Conservation (phyloP, 1,140 invertebrate species). For the Chymomyza costata region DNA sequence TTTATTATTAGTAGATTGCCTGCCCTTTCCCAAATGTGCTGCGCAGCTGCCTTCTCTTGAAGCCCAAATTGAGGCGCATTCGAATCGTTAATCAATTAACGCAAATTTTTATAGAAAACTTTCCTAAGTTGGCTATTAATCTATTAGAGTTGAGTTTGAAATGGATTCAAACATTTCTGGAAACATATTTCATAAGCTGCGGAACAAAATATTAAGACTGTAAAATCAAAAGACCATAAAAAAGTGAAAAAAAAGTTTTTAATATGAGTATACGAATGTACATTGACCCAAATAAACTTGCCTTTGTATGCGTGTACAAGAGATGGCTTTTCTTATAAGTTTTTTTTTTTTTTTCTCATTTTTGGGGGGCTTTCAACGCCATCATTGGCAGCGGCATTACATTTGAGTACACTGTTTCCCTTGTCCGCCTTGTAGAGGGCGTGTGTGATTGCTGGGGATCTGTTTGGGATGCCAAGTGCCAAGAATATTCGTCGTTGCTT, state of each 20-base stretch:
- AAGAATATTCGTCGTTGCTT: conserved; percentile 70
- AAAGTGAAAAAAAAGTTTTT: conserved; percentile 43
- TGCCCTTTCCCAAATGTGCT: no score
- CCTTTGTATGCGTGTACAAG: conserved; percentile 13
- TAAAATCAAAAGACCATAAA: conserved; percentile 56
- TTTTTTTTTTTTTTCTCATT: no score
- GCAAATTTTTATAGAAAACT: conserved; percentile 6
- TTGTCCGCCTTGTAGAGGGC: conserved; percentile 22
- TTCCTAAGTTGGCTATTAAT: conserved; percentile 32
- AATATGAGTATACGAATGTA: conserved; percentile 17
- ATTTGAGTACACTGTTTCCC: conserved; percentile 14
- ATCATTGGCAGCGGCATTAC: no score
- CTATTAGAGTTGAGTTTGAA: no score
- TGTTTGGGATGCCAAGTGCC: conserved; percentile 46
- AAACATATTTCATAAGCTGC: not conserved
- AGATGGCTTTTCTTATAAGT: conserved; percentile 6
- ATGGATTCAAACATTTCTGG: conserved; percentile 19
- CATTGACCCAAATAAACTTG: conserved; percentile 29
- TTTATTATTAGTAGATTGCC: no score
- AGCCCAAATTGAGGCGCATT: not conserved
- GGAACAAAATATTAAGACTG: conserved; percentile 34
- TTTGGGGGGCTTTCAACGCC: conserved; percentile 25
- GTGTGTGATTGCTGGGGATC: no score
- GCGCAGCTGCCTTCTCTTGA: no score
- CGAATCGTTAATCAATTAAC: conserved; percentile 42